These are phyloP conservation scores for Gymnocheta viridis DNA, from an alignment of 2,888 invertebrate species.

Conservation along the genomic window DNA sequence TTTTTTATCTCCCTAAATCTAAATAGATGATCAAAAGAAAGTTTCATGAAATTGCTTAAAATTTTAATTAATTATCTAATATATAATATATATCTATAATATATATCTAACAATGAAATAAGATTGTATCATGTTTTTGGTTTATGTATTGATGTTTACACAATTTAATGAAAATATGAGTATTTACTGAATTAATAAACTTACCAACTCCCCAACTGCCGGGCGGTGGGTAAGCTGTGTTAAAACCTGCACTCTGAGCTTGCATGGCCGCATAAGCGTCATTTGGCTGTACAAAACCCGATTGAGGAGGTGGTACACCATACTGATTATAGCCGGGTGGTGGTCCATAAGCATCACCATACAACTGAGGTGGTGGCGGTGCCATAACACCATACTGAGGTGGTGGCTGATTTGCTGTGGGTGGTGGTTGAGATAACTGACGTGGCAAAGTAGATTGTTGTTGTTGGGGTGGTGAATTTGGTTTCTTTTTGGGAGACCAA, in stretches of 20 bases:
- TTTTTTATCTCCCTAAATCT: not conserved
- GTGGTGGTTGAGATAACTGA: slow-evolving; percentile 68
- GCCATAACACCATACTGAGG: slow-evolving; percentile 75
- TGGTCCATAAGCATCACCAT: slow-evolving; percentile 75
- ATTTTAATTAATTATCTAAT: too few species aligned
- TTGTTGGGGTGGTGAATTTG: slow-evolving; percentile 72
- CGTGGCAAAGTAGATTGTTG: slow-evolving; percentile 72
- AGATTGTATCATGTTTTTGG: too few species aligned
- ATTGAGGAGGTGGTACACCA: slow-evolving; percentile 74
- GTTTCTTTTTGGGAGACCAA: slow-evolving; percentile 79
- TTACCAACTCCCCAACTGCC: slow-evolving; percentile 77
- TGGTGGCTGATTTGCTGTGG: slow-evolving; percentile 64
- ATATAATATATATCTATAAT: too few species aligned
- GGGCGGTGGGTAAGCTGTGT: slow-evolving; percentile 77
- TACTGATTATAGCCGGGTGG: slow-evolving; percentile 75
- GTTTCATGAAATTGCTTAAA: too few species aligned
- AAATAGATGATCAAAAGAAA: too few species aligned
- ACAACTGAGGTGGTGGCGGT: slow-evolving; percentile 76
- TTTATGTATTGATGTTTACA: too few species aligned
- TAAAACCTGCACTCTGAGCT: slow-evolving; percentile 75
- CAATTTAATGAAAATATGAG: too few species aligned
- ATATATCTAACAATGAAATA: too few species aligned
- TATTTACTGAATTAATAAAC: slow-evolving; percentile 19
- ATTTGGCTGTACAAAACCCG: slow-evolving; percentile 72
- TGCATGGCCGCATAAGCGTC: slow-evolving; percentile 72